phyloP scores from a whole-genome alignment of 2,888 invertebrate species.

The Tubulanus polymorphus region DNA sequence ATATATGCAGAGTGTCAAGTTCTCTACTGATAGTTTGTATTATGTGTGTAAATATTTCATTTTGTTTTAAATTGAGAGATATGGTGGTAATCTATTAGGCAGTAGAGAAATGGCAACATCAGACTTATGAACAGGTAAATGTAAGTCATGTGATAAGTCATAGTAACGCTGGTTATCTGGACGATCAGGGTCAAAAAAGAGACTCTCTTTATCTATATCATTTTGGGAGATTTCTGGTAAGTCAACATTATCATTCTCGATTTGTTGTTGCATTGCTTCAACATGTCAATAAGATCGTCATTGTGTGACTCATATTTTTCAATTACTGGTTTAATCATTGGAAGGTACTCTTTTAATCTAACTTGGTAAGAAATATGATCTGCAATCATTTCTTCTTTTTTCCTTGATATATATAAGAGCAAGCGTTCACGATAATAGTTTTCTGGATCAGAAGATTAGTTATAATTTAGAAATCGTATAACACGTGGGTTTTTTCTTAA shows the following conservation, averaged over 20 bases:
- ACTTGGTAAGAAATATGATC: constrained; percentile 9
- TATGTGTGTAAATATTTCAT: not conserved
- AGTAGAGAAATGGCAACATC: too few species aligned
- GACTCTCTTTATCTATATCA: too few species aligned
- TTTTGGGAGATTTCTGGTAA: too few species aligned
- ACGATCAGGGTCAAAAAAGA: too few species aligned
- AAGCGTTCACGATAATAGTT: constrained; percentile 32
- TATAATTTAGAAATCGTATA: constrained; percentile 22
- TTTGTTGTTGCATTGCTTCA: not conserved
- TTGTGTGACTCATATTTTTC: constrained; percentile 8
- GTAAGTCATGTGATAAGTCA: not conserved
- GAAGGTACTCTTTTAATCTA: constrained; percentile 6
- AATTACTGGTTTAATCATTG: constrained; percentile 10
- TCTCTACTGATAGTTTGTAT: too few species aligned
- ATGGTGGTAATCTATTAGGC: too few species aligned
- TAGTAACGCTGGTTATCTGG: not conserved
- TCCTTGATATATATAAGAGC: constrained; percentile 36
- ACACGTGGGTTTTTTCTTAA: constrained; percentile 13
- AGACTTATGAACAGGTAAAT: too few species aligned
- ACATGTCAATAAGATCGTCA: constrained; percentile 1
- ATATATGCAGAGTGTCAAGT: too few species aligned
- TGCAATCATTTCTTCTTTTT: constrained; percentile 23
- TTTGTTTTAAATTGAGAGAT: not conserved
- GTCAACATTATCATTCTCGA: not conserved
- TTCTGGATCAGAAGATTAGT: constrained; percentile 21